Evolutionary conservation across 2,113 vertebrate species (phyloP).

Genomic region (Raja brachyura): DNA sequence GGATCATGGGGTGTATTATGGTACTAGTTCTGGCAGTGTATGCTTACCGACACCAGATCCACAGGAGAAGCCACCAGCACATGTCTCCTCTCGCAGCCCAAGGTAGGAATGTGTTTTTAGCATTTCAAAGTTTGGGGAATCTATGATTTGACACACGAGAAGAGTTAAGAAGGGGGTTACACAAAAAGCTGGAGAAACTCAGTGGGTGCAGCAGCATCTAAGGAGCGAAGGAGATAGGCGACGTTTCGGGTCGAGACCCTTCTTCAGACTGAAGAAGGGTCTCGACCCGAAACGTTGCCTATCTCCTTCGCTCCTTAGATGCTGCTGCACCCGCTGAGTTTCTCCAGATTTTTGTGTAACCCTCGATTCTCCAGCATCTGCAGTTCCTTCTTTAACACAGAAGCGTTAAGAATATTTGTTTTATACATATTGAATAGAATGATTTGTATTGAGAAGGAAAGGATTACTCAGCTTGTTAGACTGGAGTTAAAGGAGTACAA

Average conservation of each 20-base stretch:
- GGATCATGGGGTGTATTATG: constrained; percentile 98
- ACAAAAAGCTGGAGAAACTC: too few relatives aligned
- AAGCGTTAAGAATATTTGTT: neutral
- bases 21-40: constrained; percentile 92
- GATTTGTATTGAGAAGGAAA: neutral
- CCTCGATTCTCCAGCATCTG: too few relatives aligned
- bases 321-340: too few relatives aligned
- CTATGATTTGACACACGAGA: neutral
- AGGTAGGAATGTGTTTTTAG: constrained; percentile 58
- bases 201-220: too few relatives aligned
- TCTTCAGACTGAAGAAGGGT: too few relatives aligned
- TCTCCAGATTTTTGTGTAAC: too few relatives aligned
- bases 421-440: neutral
- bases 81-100: constrained; percentile 97
- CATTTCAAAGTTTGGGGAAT: neutral
- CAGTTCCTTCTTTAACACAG: too few relatives aligned
- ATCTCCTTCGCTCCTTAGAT: too few relatives aligned
- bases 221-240: too few relatives aligned
- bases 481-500: neutral
- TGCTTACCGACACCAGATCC: constrained; percentile 93
- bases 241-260: too few relatives aligned
- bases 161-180: neutral
- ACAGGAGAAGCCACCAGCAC: constrained; percentile 91
- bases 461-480: neutral
- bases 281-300: too few relatives aligned